Conservation (phyloP, 2,797 vertebrate genomes). For the Molothrus ater region DNA sequence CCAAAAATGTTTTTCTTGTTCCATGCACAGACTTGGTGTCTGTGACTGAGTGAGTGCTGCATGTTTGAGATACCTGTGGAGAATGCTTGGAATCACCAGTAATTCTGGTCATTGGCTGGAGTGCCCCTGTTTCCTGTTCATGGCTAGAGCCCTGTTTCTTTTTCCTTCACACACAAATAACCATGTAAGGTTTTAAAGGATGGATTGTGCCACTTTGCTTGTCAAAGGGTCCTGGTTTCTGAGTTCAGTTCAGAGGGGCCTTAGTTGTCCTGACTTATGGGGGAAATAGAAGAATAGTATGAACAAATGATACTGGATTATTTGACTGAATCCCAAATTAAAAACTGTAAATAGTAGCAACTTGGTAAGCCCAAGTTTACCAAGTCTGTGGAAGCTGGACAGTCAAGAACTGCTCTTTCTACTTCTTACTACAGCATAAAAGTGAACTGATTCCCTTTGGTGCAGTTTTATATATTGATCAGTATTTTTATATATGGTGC, state of each 20-base stretch:
- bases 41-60: not conserved
- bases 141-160: not conserved
- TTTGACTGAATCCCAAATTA: not conserved
- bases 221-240: not conserved
- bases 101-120: not conserved
- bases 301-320: not conserved
- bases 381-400: not conserved
- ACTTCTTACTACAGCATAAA: not conserved
- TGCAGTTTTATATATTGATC: slow-evolving; percentile 5
- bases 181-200: not conserved
- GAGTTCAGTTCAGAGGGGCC: not conserved
- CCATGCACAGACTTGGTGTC: not conserved
- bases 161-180: fast-evolving
- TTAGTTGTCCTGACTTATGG: not conserved
- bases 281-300: not conserved
- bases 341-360: not conserved
- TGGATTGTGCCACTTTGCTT: not conserved
- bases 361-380: not conserved
- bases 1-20: not conserved
- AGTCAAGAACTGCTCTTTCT: not conserved
- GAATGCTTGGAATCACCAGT: not conserved
- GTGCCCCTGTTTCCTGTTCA: not conserved
- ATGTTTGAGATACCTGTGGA: not conserved
- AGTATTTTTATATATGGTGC: not conserved
- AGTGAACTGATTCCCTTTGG: not conserved